Base-by-base conservation (phyloP, 2,797 vertebrate species). In the Poecilia gillii region DNA sequence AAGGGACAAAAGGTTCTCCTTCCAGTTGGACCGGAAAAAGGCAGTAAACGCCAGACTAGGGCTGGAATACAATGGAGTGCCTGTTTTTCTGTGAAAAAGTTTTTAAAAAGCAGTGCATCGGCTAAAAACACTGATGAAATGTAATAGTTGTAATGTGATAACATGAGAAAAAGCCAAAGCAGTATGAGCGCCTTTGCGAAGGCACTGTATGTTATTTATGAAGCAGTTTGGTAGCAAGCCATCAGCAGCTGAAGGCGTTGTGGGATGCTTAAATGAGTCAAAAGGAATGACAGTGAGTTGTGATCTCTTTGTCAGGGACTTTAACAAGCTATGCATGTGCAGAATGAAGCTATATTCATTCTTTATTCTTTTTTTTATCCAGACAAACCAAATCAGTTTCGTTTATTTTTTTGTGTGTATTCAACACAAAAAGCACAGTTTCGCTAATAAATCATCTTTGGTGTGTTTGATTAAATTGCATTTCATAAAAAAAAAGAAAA, bases 391-490 rank as follows among this genome's bases (percentile, higher is more conserved):
- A 86, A 88, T 87, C 80, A 89, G 78, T 28, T 0, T 43, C 46
- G 85, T 81, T 85, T 79, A 88, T 83, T 93, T 87, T 92, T 88
- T 41, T 39, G 36, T 85, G 51, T 89, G 73, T 83, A 31, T 64
- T n/a, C 71, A 79, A 77, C 18, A 70, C 64, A 73, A n/a, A 77
- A 64, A 11, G 46, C 3, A 6, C n/a, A 73, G 59, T 87, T 87
- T 92, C 85, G 90, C 87, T 92, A 85, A 92, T 53, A 89, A 89
- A 86, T 87, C 80, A 88, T 84, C 78, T 90, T 80, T 28, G 72
- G 79, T 31, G 16, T 75, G 85, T 36, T 64, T 33, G 5, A 62
- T 33, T 62, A 31, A 28, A 59, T 28, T 59, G 12, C 14, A 59
- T 59, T 59, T 31, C 28, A 59, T 59, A 3, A 55, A 23, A 3